Conservation (phyloP, 1,140 invertebrate genomes). For the Caerostris extrusa region DNA sequence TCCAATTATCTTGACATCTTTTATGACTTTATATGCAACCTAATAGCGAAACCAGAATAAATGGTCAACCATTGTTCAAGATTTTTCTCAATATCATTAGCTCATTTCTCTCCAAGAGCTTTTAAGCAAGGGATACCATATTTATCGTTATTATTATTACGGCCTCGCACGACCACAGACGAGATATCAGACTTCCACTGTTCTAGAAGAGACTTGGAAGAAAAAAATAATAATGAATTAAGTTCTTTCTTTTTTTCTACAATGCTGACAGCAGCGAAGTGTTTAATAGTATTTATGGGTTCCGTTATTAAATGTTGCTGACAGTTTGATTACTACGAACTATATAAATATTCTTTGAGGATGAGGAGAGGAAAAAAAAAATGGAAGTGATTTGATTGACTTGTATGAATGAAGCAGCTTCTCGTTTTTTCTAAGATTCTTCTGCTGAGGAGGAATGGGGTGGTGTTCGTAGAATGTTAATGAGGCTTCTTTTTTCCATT, state of each 20-base stretch:
- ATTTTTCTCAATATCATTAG: slow-evolving; percentile 55
- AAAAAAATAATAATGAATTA: slow-evolving; percentile 18
- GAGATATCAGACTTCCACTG: slow-evolving; percentile 6
- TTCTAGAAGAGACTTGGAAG: not conserved
- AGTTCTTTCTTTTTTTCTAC: slow-evolving; percentile 21
- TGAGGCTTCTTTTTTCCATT: not conserved
- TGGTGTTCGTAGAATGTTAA: slow-evolving; percentile 31
- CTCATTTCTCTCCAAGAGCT: not conserved
- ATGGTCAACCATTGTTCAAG: slow-evolving; percentile 59
- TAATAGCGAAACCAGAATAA: slow-evolving; percentile 56
- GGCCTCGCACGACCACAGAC: slow-evolving; percentile 6
- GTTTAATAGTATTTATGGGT: slow-evolving; percentile 69
- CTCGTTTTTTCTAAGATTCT: not conserved
- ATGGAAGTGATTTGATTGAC: slow-evolving; percentile 50
- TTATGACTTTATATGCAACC: slow-evolving; percentile 53
- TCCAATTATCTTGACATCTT: slow-evolving; percentile 63
- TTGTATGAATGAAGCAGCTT: slow-evolving; percentile 30
- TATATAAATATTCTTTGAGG: slow-evolving; percentile 52
- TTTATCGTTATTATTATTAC: slow-evolving; percentile 41
- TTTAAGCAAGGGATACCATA: not conserved
- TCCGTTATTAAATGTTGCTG: slow-evolving; percentile 62
- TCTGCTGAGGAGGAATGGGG: not conserved
- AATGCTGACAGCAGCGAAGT: slow-evolving; percentile 46
- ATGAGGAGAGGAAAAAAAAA: slow-evolving; percentile 8
- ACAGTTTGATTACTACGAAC: slow-evolving; percentile 59